A percentile compares a stretch with the other conserved stretches of the same genome.
These are phyloP conservation scores for Alethe diademata DNA, from an alignment of 2,113 vertebrate species.

Conservation along the genomic window DNA sequence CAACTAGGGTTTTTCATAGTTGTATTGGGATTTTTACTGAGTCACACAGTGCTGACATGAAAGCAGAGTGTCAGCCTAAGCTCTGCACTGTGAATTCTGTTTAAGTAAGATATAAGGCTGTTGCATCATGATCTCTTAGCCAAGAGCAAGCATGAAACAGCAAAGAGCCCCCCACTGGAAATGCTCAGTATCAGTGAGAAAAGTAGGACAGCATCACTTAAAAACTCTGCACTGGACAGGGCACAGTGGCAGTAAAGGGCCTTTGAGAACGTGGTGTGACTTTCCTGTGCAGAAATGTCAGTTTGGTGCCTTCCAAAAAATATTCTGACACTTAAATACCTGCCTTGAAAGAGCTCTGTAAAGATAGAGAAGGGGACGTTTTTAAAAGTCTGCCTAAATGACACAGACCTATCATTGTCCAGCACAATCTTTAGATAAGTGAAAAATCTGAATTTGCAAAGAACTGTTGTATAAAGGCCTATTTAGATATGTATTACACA, in stretches of 20 bases:
- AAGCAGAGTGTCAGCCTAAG: neutral
- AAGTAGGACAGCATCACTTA: neutral
- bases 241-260: neutral
- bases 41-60: neutral
- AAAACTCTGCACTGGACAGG: neutral
- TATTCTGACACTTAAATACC: neutral
- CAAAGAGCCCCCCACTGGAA: neutral
- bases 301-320: neutral
- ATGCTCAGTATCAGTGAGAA: neutral
- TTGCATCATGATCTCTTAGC: neutral
- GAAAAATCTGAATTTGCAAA: neutral
- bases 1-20: neutral
- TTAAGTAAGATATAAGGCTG: neutral
- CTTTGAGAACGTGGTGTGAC: neutral
- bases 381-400: neutral
- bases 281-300: neutral
- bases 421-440: neutral
- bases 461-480: neutral
- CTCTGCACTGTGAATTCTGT: neutral
- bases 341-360: neutral
- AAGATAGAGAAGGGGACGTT: neutral
- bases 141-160: neutral
- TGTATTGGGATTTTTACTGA: neutral
- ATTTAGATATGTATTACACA: neutral
- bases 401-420: neutral